phyloP scores from a whole-genome alignment of 2,113 vertebrate species.

The Redunca redunca region DNA sequence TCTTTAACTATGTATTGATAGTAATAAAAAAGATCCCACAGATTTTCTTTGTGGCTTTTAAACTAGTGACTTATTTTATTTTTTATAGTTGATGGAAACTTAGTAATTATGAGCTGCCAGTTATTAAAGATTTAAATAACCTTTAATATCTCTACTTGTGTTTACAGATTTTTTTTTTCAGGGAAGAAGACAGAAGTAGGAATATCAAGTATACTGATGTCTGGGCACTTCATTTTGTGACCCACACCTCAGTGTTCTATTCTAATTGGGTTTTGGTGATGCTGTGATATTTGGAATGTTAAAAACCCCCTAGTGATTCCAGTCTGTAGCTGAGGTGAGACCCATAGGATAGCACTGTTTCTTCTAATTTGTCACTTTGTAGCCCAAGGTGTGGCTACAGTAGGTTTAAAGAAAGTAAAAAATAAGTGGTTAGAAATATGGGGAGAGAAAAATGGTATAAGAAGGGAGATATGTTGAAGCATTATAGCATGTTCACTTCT shows the following conservation, averaged over 20 bases:
- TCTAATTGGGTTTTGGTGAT: not conserved
- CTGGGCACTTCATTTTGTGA: not conserved
- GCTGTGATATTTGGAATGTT: not conserved
- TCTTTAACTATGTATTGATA: not conserved
- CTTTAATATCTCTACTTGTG: not conserved
- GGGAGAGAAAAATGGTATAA: conserved; percentile 6
- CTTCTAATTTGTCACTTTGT: not conserved
- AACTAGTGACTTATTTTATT: not conserved
- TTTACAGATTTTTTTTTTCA: not conserved
- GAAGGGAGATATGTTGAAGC: not conserved
- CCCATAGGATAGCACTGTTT: not conserved
- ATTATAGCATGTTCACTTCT: not conserved
- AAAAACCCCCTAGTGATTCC: not conserved
- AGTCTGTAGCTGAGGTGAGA: not conserved
- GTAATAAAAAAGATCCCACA: not conserved
- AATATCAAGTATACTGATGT: not conserved
- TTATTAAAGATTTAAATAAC: not conserved
- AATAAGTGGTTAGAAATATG: not conserved
- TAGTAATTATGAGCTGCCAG: not conserved
- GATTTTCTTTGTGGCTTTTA: not conserved
- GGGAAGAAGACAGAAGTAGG: not conserved
- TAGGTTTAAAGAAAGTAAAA: not conserved
- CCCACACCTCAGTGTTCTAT: not conserved
- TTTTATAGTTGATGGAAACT: not conserved
- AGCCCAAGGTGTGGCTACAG: not conserved